A percentile compares a stretch with the other conserved stretches of the same genome.
phyloP scores from a whole-genome alignment of 2,113 vertebrate genomes.

The Xenopus tropicalis region UCB_Xtro_10.0 CM004450.2:57893501-57894000 shows the following conservation, averaged over 20 bases:
- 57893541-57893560: no score
- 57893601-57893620: no score
- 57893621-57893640: background rate
- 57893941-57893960: no score
- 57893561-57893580: no score
- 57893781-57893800: background rate
- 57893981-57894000: no score
- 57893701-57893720: background rate
- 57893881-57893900: background rate
- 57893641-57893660: background rate
- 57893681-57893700: background rate
- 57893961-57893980: no score
- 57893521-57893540: no score
- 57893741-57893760: background rate
- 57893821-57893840: background rate
- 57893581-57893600: no score
- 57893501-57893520: no score
- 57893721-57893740: background rate
- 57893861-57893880: background rate
- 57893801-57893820: background rate
- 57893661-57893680: background rate
- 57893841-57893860: background rate
- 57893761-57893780: background rate
- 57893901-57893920: no score
- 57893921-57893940: no score